A percentile compares a stretch with the other conserved stretches of the same genome.
These are phyloP conservation scores for Desmophyllum pertusum DNA, from an alignment of 92 coral and sea anemone species.

Conservation along the genomic window DNA sequence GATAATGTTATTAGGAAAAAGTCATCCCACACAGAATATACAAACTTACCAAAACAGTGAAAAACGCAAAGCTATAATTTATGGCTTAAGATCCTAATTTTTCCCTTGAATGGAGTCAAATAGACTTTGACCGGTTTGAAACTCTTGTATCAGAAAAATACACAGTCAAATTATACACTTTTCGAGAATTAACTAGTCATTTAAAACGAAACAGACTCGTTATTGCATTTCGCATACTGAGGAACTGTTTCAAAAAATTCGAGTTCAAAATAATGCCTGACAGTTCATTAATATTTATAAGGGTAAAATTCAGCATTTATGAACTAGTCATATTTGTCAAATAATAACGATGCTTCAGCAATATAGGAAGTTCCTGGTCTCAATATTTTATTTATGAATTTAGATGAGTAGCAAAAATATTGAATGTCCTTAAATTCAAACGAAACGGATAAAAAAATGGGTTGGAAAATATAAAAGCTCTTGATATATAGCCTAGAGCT, in stretches of 20 bases:
- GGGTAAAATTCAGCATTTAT: neutral
- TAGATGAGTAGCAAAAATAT: neutral
- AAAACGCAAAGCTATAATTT: neutral
- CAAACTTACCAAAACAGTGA: conserved; percentile 15
- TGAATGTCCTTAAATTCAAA: neutral
- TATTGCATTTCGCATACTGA: neutral
- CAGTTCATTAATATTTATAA: conserved; percentile 33
- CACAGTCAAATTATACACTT: neutral
- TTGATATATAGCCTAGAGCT: neutral
- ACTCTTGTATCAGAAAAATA: neutral
- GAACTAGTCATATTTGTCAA: neutral
- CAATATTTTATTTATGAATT: neutral
- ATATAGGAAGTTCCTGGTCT: neutral
- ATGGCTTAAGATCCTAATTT: neutral
- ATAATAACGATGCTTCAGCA: neutral
- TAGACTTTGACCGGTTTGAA: neutral
- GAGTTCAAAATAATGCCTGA: neutral
- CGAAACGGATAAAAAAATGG: neutral
- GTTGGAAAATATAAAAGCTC: neutral
- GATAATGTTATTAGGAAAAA: neutral
- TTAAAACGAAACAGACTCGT: neutral
- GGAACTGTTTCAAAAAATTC: neutral
- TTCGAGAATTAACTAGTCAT: conserved; percentile 1
- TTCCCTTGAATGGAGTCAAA: neutral
- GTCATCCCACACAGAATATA: neutral